These are phyloP conservation scores for Acleris emargana DNA, from an alignment of 2,888 invertebrate genomes.

Conservation along the genomic window DNA sequence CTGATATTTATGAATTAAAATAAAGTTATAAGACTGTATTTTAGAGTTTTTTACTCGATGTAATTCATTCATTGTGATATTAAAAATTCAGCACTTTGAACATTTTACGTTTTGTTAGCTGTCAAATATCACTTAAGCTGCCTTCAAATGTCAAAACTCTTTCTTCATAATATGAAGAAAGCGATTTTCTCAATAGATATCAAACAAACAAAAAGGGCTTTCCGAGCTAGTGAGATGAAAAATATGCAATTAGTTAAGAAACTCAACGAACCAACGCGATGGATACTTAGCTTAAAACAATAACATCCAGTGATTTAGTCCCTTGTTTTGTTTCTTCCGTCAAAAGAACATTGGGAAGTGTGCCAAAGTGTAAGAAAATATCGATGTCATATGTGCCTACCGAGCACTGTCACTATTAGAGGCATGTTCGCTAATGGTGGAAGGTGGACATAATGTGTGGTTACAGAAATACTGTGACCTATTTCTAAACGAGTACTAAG, in stretches of 20 bases:
- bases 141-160: no score
- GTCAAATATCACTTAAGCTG: no score
- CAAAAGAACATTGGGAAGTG: conserved; percentile 58
- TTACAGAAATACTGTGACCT: conserved; percentile 47
- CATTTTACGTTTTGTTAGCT: no score
- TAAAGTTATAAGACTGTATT: no score
- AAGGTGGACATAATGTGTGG: conserved; percentile 50
- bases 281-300: conserved; percentile 51
- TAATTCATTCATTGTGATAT: no score
- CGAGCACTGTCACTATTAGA: conserved; percentile 45
- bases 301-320: conserved; percentile 48
- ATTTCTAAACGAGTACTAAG: background rate
- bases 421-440: conserved; percentile 19
- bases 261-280: conserved; percentile 8
- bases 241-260: background rate
- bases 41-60: no score
- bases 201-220: no score
- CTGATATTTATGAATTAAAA: no score
- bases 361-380: conserved; percentile 65
- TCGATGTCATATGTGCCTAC: conserved; percentile 56
- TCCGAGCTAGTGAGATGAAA: no score
- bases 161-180: no score
- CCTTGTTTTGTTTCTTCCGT: conserved; percentile 59
- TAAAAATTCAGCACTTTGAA: no score
- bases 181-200: no score